Percentiles rank a stretch among this genome's conserved stretches.
These are phyloP conservation scores for Ectropis crepuscularia DNA, from an alignment of 2,888 invertebrate genomes.

Conservation along the genomic window DNA sequence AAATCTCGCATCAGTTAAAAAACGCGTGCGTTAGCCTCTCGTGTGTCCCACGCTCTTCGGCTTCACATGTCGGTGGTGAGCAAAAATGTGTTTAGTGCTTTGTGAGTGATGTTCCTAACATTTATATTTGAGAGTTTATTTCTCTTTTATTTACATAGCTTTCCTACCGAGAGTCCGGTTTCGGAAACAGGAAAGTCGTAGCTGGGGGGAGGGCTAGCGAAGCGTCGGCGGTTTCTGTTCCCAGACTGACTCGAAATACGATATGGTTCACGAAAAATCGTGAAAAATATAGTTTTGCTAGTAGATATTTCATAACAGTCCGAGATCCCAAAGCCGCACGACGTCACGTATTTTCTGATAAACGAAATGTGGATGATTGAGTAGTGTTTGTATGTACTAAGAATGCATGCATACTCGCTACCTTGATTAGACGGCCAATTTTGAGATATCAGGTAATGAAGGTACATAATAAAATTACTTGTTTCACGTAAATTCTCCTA, in stretches of 20 bases:
- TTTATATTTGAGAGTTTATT: conserved; percentile 82
- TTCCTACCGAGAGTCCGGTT: conserved; percentile 80
- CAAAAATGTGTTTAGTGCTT: conserved; percentile 77
- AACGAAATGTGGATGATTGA: no score
- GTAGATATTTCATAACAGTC: no score
- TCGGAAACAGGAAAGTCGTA: conserved; percentile 83
- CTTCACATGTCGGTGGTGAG: conserved; percentile 61
- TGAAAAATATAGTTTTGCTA: no score
- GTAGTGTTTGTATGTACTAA: no score
- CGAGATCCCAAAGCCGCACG: no score
- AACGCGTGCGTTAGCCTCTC: conserved; percentile 75
- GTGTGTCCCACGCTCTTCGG: conserved; percentile 47
- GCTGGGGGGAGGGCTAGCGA: conserved; percentile 68
- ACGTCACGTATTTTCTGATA: no score
- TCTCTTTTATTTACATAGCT: conserved; percentile 65
- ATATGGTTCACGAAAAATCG: not conserved
- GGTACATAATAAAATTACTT: no score
- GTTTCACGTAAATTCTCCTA: no score
- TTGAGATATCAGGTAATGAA: no score
- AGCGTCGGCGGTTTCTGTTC: conserved; percentile 53
- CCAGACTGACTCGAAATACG: conserved; percentile 24
- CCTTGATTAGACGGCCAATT: no score
- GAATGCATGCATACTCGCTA: no score
- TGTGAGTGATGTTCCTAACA: conserved; percentile 83
- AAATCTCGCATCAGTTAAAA: conserved; percentile 64